phyloP scores from a whole-genome alignment of 2,888 invertebrate species.

The Apotomis betuletana region DNA sequence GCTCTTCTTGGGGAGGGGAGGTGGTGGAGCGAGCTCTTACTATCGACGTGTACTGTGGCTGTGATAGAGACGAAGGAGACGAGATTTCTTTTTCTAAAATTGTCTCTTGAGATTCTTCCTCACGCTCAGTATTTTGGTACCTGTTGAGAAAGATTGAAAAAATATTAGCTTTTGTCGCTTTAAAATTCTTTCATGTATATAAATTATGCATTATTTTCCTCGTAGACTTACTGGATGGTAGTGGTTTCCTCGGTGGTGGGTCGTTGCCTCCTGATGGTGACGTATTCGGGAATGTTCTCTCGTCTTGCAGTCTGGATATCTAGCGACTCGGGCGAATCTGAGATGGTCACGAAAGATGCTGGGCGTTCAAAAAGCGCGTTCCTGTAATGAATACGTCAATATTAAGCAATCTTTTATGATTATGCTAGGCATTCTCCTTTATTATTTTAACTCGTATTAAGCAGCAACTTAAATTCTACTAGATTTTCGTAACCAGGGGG shows the following conservation, averaged over 20 bases:
- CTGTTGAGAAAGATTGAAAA: slow-evolving; percentile 51
- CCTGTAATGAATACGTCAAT: slow-evolving; percentile 53
- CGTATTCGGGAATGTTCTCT: slow-evolving; percentile 84
- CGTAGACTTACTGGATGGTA: slow-evolving; percentile 75
- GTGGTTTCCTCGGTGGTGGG: slow-evolving; percentile 78
- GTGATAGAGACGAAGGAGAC: slow-evolving; percentile 55
- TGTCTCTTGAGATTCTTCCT: slow-evolving; percentile 66
- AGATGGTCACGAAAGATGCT: slow-evolving; percentile 63
- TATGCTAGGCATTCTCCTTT: not conserved
- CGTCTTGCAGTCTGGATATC: slow-evolving; percentile 63
- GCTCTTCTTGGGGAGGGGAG: slow-evolving; percentile 54
- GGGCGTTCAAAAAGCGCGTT: slow-evolving; percentile 75
- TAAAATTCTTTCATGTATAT: not conserved
- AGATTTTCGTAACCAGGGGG: no score
- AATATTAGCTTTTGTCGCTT: not conserved
- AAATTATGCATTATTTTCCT: not conserved
- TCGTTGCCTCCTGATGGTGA: slow-evolving; percentile 86
- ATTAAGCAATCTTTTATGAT: not conserved
- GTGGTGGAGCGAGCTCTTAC: slow-evolving; percentile 69
- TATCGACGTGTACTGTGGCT: slow-evolving; percentile 74
- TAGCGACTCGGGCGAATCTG: slow-evolving; percentile 60
- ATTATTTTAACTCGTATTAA: no score
- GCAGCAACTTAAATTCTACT: no score
- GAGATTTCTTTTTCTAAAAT: slow-evolving; percentile 74
- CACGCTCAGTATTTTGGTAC: slow-evolving; percentile 62